Base-by-base conservation (phyloP, 2,113 vertebrate genomes). In the Rutilus rutilus region DNA sequence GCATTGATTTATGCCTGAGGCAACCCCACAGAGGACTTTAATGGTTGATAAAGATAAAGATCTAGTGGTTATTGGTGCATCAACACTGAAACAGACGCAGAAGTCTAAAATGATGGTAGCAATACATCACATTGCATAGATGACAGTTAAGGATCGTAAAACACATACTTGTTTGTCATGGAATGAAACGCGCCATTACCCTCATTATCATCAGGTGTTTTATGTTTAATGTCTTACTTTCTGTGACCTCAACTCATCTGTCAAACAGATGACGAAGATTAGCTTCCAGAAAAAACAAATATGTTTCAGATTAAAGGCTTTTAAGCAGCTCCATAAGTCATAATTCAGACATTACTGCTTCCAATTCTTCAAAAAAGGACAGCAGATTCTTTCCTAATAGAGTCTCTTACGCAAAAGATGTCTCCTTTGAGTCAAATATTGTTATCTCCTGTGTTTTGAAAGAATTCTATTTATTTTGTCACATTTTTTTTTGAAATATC, bases 271-370 rank as follows among this genome's bases (percentile, higher is more conserved):
- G 73, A 17, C 0, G 6, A 74, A 25, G 39, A 74, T 45, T 47
- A 25, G 15, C 11, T 47, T 74, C 71, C 42, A 74, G 39, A 74
- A 12, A 45, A 42, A 73, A 42, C 42, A n/a, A 25, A 25, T 15
- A 74, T 15, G 73, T 27, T 75, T 50, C 73, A 75, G n/a, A 75
- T 75, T 75, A 50, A 50, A 6, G n/a, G n/a, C 71, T 27, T 47
- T 75, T 12, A 45, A 75, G 39, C 67, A 42, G 36, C 19, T 39
- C n/a, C 69, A 42, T 42, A 42, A 42, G 23, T 71, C 21, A 71
- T 36, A 21, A 4, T 33, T 42, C 67, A 71, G 67, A 42, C 19
- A 1, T n/a, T 12, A 21, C 33, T 71, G 33, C 33, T 39, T 39
- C 12, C 17, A 69, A 69, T 39, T 39, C 3, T 19, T 17, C 17